Evolutionary conservation across 37 sponge, comb jelly and placozoan genomes (phyloP), one percentile per base, ranked within the genome.

Genomic region (Ianthella basta): DNA sequence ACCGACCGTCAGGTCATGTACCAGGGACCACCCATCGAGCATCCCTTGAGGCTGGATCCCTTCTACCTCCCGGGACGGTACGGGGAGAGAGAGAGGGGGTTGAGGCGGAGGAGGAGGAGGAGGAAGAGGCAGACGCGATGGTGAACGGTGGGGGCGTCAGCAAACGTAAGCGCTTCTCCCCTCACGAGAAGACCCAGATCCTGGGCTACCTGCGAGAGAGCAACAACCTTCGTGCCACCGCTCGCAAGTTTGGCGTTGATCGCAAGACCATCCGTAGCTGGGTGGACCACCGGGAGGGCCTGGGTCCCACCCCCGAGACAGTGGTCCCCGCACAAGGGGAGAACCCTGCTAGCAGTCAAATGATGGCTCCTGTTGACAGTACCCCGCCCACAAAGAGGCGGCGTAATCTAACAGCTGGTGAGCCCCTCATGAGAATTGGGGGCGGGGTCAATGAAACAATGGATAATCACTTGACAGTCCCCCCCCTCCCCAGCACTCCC

Each of bases 181-280:
- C 78, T 50, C 38, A 3, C 4, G 78, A 75, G 54, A 75, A 75
- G 78, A 75, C 40, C 15, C 37, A 24, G 54, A 75, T 75, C 12
- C 40, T 75, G 25, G 25, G n/a, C 15, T 36, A 53, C 40, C 10
- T 75, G 78, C 44, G 38, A 50, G 78, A 75, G 54, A 75, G 38
- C n/a, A 75, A 36, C 40, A 75, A 75, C 25, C 25, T 75, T 19
- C 33, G 78, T 21, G 78, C 78, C 2, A 75, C 78, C 37, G 78
- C 78, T 19, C 37, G 78, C 23, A 75, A 41, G 54, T 75, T 75
- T 75, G 25, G 54, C 6, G 78, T 75, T 75, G 78, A 75, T 50
- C 33, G 78, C 24, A 75, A 75, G 53, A 75, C 78, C 21, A 75
- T 75, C 25, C 33, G 78, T 16, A 75, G 78, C 40, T 75, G 78